Evolutionary conservation across 2,888 invertebrate genomes (phyloP), one percentile per base, ranked within the genome.

Genomic region (Neuroscelio doddi): DNA sequence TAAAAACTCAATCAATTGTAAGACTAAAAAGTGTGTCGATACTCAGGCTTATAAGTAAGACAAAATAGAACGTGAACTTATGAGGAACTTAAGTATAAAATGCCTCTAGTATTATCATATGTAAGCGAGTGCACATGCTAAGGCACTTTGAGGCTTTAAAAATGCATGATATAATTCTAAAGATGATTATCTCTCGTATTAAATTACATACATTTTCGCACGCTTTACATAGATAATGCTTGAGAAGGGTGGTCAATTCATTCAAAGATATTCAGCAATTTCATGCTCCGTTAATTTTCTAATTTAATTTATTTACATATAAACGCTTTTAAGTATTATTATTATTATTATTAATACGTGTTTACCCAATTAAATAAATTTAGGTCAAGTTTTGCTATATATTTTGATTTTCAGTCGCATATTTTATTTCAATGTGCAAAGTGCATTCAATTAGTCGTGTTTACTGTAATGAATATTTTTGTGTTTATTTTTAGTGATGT

Each of bases 161-260:
- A 16, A 38, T 38, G 38, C 38, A 17, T 16, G 38, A 17, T 38
- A 15, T 38, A 15, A 17, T 38, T 1, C 38, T 21, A 21, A 21
- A 21, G 17, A 38, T 16, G 38, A 38, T 38, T 4, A 38, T 38
- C 38, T 17, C 16, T 17, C 38, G 12, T 38, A 16, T 38, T 16
- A 16, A 15, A 17, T 38, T 38, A 16, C 38, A 17, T 17, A 16
- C 17, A 7, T 38, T 38, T 16, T 21, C 5, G 5, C 21, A 21
- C n/a, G n/a, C n/a, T n/a, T n/a, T n/a, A n/a, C n/a, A n/a, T 2
- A 14, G 15, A 36, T 36, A 15, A 5, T 1, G 15, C 15, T 10
- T 32, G 32, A 32, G 32, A 9, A 9, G 10, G 5, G 32, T 12
- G 3, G 10, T 32, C 2, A 36, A 36, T 36, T 36, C 12, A 16